Evolutionary conservation across 2,113 vertebrate species (phyloP), one percentile per base, ranked within the genome.

Genomic region (Odobenus rosmarus): DNA sequence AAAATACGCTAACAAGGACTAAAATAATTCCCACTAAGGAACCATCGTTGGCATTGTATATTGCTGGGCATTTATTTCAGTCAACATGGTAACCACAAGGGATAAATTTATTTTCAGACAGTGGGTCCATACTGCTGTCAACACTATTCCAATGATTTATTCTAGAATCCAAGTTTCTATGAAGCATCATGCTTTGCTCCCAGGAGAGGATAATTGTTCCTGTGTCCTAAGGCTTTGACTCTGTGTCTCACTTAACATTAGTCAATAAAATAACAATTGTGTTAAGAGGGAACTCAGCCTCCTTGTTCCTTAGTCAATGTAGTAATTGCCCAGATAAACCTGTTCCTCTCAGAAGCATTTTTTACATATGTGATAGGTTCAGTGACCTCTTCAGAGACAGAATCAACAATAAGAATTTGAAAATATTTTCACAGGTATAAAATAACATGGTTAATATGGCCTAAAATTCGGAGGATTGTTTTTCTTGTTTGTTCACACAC

Each of bases 221-320:
- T 59, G 33, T 77, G 89, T 93, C 92, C 90, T 92, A 91, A 93
- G 86, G 57, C 64, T 83, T 59, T 86, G 42, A 92, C 39, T 88
- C 64, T 31, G 69, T 71, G 71, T 81, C 72, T 96, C n/a, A 51
- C 42, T 92, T 96, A 92, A 81, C 79, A 69, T 26, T 67, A 84
- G 86, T 97, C 86, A 93, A 87, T 97, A 79, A 97, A 96, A 92
- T 85, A 91, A 77, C 85, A 97, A 91, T 80, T 82, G 81, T 93
- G 67, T 86, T 86, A 92, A 92, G 46, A 74, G n/a, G 18, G 15
- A 57, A 79, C 19, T 88, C 31, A 61, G 59, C 59, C 53, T 95
- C 59, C 18, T 51, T 88, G 67, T 93, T 89, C 81, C 36, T 91
- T 90, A 96, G 59, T 87, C 93, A 95, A 90, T 51, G 53, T 51